Base-by-base conservation (phyloP, 2,797 vertebrate species). In the Rhinophrynus dorsalis region DNA sequence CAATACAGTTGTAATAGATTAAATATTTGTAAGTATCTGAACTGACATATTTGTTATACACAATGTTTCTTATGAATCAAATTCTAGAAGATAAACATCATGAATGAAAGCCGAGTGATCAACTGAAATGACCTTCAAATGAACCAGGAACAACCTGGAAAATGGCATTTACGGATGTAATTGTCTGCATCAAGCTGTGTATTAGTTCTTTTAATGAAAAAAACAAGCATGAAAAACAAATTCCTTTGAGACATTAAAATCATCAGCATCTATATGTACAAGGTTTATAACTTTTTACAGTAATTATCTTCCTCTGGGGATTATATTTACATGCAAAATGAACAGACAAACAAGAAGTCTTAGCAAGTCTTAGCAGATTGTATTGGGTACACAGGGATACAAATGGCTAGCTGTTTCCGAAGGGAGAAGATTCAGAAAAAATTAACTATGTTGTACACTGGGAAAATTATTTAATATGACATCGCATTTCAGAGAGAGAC, bases 11-110 rank as follows among this genome's bases (percentile, higher is more conserved):
- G 55, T 32, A 63, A 63, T 17, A 37, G 44, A 42, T 37, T 63
- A 63, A 63, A 63, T 63, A 66, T 42, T 65, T 55, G 47, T 12
- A 44, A 24, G 20, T 55, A 32, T 55, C 21, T 54, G 21, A 44
- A 32, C 13, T 44, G 26, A 12, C 21, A n/a, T n/a, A n/a, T n/a
- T n/a, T n/a, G n/a, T n/a, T n/a, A n/a, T n/a, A n/a, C n/a, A n/a
- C n/a, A n/a, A n/a, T n/a, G n/a, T n/a, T n/a, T n/a, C n/a, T n/a
- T n/a, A n/a, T n/a, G n/a, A n/a, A n/a, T n/a, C n/a, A n/a, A n/a
- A n/a, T n/a, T n/a, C n/a, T n/a, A n/a, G n/a, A n/a, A n/a, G n/a
- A n/a, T n/a, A n/a, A n/a, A n/a, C n/a, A n/a, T n/a, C n/a, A n/a
- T n/a, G n/a, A n/a, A n/a, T n/a, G n/a, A n/a, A n/a, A n/a, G n/a